Percentiles rank a stretch among this genome's conserved stretches.
These are phyloP conservation scores for Erpobdella octoculata DNA, from an alignment of 2,888 invertebrate species.

Conservation along the genomic window DNA sequence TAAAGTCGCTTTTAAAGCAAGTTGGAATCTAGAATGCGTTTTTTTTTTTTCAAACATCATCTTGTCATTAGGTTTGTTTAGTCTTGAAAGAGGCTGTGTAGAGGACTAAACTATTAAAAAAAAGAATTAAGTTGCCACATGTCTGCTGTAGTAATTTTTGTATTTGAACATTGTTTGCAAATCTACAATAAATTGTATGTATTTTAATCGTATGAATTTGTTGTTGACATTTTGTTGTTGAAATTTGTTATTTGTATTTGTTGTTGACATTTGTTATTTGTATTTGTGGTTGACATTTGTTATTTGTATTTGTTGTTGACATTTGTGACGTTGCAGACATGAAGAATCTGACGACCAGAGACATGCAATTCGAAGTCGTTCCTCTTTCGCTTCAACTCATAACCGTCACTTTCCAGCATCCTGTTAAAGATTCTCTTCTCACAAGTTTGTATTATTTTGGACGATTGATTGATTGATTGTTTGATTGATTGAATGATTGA, in stretches of 20 bases:
- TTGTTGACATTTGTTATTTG: background rate
- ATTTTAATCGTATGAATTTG: background rate
- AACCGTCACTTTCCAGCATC: constrained; percentile 82
- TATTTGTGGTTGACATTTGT: background rate
- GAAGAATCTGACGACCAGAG: background rate
- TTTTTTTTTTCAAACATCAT: background rate
- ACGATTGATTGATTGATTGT: too few species aligned
- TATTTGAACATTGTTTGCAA: background rate
- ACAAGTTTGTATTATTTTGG: constrained; percentile 61
- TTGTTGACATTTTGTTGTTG: background rate
- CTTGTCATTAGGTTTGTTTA: background rate
- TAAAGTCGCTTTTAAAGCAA: too few species aligned
- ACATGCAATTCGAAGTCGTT: constrained; percentile 68
- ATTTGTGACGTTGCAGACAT: background rate
- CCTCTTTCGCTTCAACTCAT: constrained; percentile 81
- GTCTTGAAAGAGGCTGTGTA: too few species aligned
- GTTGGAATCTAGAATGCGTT: background rate
- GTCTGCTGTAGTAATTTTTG: background rate
- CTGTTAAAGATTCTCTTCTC: constrained; percentile 81
- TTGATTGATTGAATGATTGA: too few species aligned
- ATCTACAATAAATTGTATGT: background rate
- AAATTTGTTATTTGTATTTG: background rate
- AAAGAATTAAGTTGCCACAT: background rate
- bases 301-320: background rate
- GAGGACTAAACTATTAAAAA: background rate